Evolutionary conservation across 2,797 vertebrate species (phyloP).

Genomic region (Lophotriccus pileatus): DNA sequence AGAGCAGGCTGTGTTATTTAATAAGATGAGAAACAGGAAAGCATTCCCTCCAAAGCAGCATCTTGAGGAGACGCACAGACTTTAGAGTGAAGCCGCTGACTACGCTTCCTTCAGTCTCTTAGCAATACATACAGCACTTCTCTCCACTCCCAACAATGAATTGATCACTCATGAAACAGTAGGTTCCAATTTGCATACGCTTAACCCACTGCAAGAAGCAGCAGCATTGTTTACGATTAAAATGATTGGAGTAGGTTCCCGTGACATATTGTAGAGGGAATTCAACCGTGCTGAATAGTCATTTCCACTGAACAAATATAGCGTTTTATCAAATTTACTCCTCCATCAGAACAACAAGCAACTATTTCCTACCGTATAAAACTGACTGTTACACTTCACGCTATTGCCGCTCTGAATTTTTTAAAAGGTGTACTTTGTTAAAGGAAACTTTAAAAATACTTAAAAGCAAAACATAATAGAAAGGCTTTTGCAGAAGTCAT

Average conservation of each 20-base stretch:
- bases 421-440: neutral
- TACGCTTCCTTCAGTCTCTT: neutral
- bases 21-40: neutral
- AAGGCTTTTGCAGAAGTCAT: neutral
- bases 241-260: constrained; percentile 60
- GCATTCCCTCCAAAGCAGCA: neutral
- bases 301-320: constrained; percentile 41
- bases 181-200: constrained; percentile 72
- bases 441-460: constrained; percentile 3
- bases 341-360: neutral
- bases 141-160: constrained; percentile 59
- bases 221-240: constrained; percentile 71
- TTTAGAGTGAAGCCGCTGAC: neutral
- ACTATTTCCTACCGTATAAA: neutral
- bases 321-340: constrained; percentile 26
- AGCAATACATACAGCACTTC: constrained; percentile 48
- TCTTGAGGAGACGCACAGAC: neutral
- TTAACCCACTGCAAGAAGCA: constrained; percentile 67
- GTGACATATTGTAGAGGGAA: constrained; percentile 65
- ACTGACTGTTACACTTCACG: neutral
- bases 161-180: constrained; percentile 66
- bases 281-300: constrained; percentile 40
- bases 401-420: neutral
- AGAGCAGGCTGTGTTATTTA: neutral
- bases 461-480: neutral